Conservation (phyloP, 2,888 invertebrate species). For the Melanotus villosus region DNA sequence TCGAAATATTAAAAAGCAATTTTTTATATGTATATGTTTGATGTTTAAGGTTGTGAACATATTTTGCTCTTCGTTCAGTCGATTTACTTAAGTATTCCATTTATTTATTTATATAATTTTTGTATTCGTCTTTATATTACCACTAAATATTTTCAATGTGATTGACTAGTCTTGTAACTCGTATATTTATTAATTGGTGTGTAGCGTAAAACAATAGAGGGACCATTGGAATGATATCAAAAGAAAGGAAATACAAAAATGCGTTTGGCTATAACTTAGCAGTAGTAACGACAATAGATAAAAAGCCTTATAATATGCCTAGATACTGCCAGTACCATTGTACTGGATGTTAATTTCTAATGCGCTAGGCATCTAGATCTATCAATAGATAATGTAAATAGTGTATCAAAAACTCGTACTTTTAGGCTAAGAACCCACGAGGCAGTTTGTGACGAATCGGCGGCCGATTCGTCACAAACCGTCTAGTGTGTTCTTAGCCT, state of each 20-base stretch:
- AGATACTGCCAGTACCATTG: slow-evolving; percentile 14
- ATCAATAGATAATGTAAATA: not conserved
- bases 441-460: too few relatives aligned
- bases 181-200: not conserved
- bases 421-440: too few relatives aligned
- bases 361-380: not conserved
- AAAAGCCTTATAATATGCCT: slow-evolving; percentile 41
- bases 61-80: too few relatives aligned
- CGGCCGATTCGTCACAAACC: too few relatives aligned
- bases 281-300: slow-evolving; percentile 43
- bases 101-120: not conserved
- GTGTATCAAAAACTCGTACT: not conserved
- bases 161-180: slow-evolving; percentile 7
- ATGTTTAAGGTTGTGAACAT: too few relatives aligned
- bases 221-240: slow-evolving; percentile 32
- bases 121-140: not conserved
- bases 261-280: slow-evolving; percentile 31
- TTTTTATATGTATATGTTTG: too few relatives aligned
- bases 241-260: slow-evolving; percentile 2
- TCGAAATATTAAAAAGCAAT: not conserved
- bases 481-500: too few relatives aligned
- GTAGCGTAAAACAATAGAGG: slow-evolving; percentile 26
- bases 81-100: too few relatives aligned
- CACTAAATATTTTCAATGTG: not conserved
- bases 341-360: not conserved